Base-by-base conservation (phyloP, 2,797 vertebrate species). In the Paratrypauchen microcephalus region DNA sequence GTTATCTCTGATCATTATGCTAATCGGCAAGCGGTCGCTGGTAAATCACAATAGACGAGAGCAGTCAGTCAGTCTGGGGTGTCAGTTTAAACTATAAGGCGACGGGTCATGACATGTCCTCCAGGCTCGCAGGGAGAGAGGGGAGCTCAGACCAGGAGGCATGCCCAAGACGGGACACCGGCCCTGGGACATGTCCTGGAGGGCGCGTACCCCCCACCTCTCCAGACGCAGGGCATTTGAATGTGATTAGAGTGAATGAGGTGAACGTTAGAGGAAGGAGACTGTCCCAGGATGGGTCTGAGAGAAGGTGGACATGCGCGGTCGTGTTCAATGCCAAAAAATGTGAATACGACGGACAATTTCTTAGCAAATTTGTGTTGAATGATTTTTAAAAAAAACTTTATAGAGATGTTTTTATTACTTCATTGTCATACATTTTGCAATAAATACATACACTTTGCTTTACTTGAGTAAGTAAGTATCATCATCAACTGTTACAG, bases 1-100 rank as follows among this genome's bases (percentile, higher is more conserved):
- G 74, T 88, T 92, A 84, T 88, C 88, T 94, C 88, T 93, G 91
- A 93, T 94, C 92, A 93, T 90, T 92, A 94, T 94, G 92, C 81
- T 91, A 92, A 95, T 91, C 71, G 0, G 47, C 86, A 79, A 90
- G 89, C 87, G 87, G 85, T 84, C 83, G 78, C 73, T 86, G 88
- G 83, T 92, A 90, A 91, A 89, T 85, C 80, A 93, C 92, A 93
- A 94, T 88, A 65, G 84, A 36, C 60, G 65, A 71, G 63, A 73
- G 85, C 39, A 75, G 82, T 83, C 93, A 91, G 87, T 76, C 86
- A 86, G 93, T 88, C 90, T 92, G 64, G 72, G 81, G 79, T 69
- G 66, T 69, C 75, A 86, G 91, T 93, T 91, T 91, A 41, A 41
- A 88, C 88, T 50, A 6, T 4, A 6, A 83, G 83, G 78, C 82